These are phyloP conservation scores for Emydura subglobosa DNA, from an alignment of 2,113 vertebrate species.

Conservation along the genomic window DNA sequence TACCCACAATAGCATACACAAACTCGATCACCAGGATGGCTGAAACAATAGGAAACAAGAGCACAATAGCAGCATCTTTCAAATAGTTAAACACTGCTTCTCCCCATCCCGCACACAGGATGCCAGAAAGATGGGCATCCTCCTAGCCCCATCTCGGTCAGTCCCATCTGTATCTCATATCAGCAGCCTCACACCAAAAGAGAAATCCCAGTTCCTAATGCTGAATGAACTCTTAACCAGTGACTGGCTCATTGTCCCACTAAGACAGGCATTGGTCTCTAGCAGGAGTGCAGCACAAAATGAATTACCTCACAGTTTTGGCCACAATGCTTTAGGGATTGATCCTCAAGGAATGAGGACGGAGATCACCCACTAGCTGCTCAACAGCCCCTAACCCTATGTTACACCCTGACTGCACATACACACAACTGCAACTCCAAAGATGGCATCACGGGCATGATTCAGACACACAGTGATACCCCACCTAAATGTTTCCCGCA, in stretches of 20 bases:
- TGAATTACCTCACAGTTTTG: not conserved
- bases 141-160: not conserved
- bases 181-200: not conserved
- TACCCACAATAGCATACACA: conserved; percentile 96
- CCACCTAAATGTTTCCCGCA: not conserved
- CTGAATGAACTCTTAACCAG: not conserved
- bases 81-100: not conserved
- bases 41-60: conserved; percentile 64
- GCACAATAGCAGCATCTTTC: not conserved
- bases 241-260: not conserved
- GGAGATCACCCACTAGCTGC: not conserved
- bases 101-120: not conserved
- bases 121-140: not conserved
- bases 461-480: not conserved
- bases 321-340: not conserved
- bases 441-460: not conserved
- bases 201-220: not conserved
- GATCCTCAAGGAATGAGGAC: not conserved
- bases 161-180: not conserved
- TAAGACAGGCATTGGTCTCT: not conserved
- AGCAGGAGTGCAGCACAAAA: not conserved
- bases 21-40: conserved; percentile 97
- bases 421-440: not conserved
- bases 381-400: not conserved
- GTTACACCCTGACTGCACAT: accelerated